A percentile compares a stretch with the other conserved stretches of the same genome.
Conservation (phyloP, 2,797 vertebrate species). For the Astyanax mexicanus region DNA sequence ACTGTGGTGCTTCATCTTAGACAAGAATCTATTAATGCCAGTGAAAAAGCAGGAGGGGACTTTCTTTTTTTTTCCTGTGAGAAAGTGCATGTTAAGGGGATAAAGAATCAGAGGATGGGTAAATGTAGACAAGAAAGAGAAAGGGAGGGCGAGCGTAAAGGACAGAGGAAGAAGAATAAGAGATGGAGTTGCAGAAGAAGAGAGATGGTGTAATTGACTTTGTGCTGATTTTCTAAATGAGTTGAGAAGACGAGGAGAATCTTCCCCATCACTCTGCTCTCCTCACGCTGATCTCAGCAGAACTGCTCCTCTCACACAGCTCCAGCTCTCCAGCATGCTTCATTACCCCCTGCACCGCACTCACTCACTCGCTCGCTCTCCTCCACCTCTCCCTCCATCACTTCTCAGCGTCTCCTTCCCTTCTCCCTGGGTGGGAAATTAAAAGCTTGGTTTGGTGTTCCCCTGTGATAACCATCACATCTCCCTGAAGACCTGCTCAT, state of each 20-base stretch:
- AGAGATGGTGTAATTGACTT: slow-evolving; percentile 29
- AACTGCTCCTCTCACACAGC: slow-evolving; percentile 30
- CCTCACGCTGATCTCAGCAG: slow-evolving; percentile 41
- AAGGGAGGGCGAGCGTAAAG: neutral
- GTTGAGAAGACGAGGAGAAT: slow-evolving; percentile 21
- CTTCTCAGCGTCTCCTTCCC: neutral
- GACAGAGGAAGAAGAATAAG: neutral
- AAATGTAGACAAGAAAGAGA: neutral
- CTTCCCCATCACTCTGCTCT: slow-evolving; percentile 29
- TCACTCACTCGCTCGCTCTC: slow-evolving; percentile 29
- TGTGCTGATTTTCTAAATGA: slow-evolving; percentile 28
- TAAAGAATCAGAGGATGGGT: neutral
- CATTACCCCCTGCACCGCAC: slow-evolving; percentile 15
- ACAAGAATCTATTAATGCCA: slow-evolving; percentile 29
- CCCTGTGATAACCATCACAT: slow-evolving; percentile 7
- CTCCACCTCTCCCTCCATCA: neutral
- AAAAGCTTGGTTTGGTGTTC: slow-evolving; percentile 3
- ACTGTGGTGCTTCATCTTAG: slow-evolving; percentile 27
- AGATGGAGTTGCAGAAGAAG: slow-evolving; percentile 12
- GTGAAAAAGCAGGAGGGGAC: slow-evolving; percentile 20
- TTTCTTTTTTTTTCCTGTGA: slow-evolving; percentile 19
- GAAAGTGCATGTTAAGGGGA: slow-evolving; percentile 8
- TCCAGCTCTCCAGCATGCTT: slow-evolving; percentile 9
- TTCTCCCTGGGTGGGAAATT: slow-evolving; percentile 13
- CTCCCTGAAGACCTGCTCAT: slow-evolving; percentile 7